Conservation (phyloP, 2,888 invertebrate species). For the Lacanobia wlatinum region DNA sequence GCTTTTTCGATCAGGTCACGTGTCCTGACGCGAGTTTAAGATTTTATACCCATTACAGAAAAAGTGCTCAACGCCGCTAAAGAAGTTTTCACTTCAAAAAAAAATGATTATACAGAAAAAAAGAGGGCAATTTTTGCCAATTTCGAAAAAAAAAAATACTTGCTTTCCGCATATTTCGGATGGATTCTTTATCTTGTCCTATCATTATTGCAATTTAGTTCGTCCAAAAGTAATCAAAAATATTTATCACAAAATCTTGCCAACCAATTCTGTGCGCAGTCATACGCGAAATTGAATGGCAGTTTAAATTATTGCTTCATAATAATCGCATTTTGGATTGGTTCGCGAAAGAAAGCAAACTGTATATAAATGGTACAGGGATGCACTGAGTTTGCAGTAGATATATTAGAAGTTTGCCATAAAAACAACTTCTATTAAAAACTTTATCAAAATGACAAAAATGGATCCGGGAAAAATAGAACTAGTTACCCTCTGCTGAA, state of each 20-base stretch:
- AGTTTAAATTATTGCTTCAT: slow-evolving; percentile 73
- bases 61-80: too few species aligned
- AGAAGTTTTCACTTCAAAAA: too few species aligned
- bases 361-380: slow-evolving; percentile 52
- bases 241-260: slow-evolving; percentile 61
- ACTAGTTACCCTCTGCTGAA: background rate
- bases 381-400: slow-evolving; percentile 21
- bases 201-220: slow-evolving; percentile 42
- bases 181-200: slow-evolving; percentile 20
- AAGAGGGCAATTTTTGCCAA: background rate
- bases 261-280: slow-evolving; percentile 66
- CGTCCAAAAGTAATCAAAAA: slow-evolving; percentile 49
- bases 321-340: slow-evolving; percentile 65
- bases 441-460: too few species aligned
- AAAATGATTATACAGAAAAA: background rate
- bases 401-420: background rate
- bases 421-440: too few species aligned
- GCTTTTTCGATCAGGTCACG: too few species aligned
- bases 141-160: background rate
- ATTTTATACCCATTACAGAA: too few species aligned
- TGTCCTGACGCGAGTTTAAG: too few species aligned
- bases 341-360: slow-evolving; percentile 54
- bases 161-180: background rate
- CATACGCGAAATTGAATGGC: slow-evolving; percentile 78
- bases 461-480: too few species aligned